Conservation (phyloP, 2,888 invertebrate genomes). For the Noctuana brunneofusca region DNA sequence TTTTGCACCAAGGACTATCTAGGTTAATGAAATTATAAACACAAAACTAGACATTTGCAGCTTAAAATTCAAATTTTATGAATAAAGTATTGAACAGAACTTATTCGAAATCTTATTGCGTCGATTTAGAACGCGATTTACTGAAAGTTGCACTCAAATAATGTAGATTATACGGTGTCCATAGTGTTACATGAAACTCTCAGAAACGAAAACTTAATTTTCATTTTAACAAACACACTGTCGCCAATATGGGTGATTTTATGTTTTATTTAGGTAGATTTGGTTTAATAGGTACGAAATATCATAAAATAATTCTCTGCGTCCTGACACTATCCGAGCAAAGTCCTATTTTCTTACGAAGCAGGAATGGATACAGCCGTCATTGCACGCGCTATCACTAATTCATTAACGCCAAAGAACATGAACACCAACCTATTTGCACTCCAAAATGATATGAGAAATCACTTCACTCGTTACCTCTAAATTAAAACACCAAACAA, state of each 20-base stretch:
- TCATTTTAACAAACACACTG: constrained; percentile 59
- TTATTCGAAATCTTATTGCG: neutral
- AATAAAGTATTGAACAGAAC: constrained; percentile 52
- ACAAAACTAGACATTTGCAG: constrained; percentile 46
- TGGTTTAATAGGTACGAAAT: constrained; percentile 53
- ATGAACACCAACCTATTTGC: neutral
- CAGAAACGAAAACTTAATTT: constrained; percentile 71
- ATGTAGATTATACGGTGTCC: constrained; percentile 53
- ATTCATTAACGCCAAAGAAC: constrained; percentile 42
- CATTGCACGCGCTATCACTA: constrained; percentile 75
- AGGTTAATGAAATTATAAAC: constrained; percentile 67
- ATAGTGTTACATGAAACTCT: constrained; percentile 49
- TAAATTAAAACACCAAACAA: constrained; percentile 45
- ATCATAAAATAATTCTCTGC: constrained; percentile 55
- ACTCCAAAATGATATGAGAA: neutral
- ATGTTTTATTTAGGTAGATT: constrained; percentile 40
- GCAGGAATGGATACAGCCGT: constrained; percentile 58
- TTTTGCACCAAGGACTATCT: too few relatives aligned
- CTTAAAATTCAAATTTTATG: constrained; percentile 46
- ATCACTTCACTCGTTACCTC: constrained; percentile 41
- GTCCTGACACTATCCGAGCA: constrained; percentile 58
- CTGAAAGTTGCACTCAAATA: constrained; percentile 56
- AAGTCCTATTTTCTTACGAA: constrained; percentile 72
- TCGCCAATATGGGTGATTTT: constrained; percentile 38
- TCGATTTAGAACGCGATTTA: constrained; percentile 35